Evolutionary conservation across 2,888 invertebrate species (phyloP).

Genomic region (Hemaris fuciformis): DNA sequence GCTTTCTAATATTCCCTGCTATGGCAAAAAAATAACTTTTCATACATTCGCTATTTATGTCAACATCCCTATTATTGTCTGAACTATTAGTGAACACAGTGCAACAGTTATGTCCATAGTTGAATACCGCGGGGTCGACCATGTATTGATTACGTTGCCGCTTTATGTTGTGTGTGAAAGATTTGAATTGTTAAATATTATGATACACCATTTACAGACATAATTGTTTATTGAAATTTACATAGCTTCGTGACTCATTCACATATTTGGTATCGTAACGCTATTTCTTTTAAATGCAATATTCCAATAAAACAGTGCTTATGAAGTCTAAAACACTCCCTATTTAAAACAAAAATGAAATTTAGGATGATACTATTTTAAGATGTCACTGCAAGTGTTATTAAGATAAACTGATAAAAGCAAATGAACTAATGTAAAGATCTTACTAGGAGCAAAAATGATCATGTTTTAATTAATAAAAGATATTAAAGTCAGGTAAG

Average conservation of each 20-base stretch:
- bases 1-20: too few relatives aligned
- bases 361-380: background rate
- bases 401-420: background rate
- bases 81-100: background rate
- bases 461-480: background rate
- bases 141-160: conserved; percentile 5
- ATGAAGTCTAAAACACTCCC: too few relatives aligned
- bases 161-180: conserved; percentile 2
- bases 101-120: background rate
- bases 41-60: too few relatives aligned
- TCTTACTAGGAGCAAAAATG: background rate
- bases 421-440: background rate
- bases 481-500: background rate
- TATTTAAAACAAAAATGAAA: background rate
- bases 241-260: conserved; percentile 1
- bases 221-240: background rate
- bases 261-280: background rate
- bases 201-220: background rate
- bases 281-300: background rate
- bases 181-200: background rate
- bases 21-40: too few relatives aligned
- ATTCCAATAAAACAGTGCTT: too few relatives aligned
- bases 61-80: too few relatives aligned
- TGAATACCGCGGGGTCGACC: background rate
- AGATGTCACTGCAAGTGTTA: too few relatives aligned